Percentiles rank a stretch among this genome's conserved stretches.
Conservation (phyloP, 35 echinoderm and acorn worm genomes). For the Eucidaris tribuloides region DNA sequence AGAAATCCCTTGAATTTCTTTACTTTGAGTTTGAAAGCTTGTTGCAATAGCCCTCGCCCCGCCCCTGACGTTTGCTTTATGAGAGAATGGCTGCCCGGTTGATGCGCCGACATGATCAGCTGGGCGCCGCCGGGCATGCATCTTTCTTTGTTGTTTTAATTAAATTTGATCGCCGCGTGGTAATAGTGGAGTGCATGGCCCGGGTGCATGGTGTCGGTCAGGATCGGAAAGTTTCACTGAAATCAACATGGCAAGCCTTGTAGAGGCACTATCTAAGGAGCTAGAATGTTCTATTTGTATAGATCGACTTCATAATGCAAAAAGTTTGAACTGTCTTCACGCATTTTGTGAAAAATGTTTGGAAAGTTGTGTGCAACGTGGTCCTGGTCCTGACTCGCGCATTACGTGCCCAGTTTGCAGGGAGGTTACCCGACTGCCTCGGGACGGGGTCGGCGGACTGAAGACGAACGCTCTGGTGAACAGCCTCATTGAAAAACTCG, state of each 20-base stretch:
- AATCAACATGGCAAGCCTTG: background rate
- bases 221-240: too few relatives aligned
- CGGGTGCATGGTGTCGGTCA: too few relatives aligned
- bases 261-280: background rate
- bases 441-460: background rate
- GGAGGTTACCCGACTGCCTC: conserved; percentile 7
- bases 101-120: too few relatives aligned
- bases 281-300: conserved; percentile 13
- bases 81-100: too few relatives aligned
- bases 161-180: too few relatives aligned
- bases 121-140: too few relatives aligned
- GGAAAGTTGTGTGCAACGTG: background rate
- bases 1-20: too few relatives aligned
- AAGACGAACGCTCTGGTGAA: conserved; percentile 3
- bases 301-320: conserved; percentile 6
- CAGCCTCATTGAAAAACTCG: conserved; percentile 7
- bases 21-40: too few relatives aligned
- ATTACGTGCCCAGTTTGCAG: conserved; percentile 9
- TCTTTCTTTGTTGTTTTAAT: too few relatives aligned
- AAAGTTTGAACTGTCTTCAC: background rate
- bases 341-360: background rate
- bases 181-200: too few relatives aligned
- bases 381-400: background rate
- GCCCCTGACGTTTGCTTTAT: too few relatives aligned
- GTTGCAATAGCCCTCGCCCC: too few relatives aligned